Percentiles rank a stretch among this genome's conserved stretches.
These are phyloP conservation scores for Drosophila tanythrix DNA, from an alignment of 2,888 invertebrate genomes.

Conservation along the genomic window DNA sequence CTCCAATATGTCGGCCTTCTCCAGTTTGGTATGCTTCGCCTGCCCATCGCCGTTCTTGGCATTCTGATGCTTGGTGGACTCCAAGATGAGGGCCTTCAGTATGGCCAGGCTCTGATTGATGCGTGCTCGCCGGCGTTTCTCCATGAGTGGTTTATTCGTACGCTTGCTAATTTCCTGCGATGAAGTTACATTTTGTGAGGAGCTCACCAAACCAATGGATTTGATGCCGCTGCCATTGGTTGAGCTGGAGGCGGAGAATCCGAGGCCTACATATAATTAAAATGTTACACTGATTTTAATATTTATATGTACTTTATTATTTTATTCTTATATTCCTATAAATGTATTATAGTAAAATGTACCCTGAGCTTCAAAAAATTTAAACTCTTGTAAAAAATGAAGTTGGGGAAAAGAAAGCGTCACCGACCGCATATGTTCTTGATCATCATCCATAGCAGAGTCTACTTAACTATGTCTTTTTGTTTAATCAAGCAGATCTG, in stretches of 20 bases:
- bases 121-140: slow-evolving; percentile 90
- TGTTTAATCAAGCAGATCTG: not conserved
- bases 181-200: slow-evolving; percentile 83
- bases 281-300: not conserved
- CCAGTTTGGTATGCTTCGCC: slow-evolving; percentile 91
- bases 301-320: not conserved
- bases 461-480: not conserved
- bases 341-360: not conserved
- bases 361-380: not conserved
- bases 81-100: slow-evolving; percentile 89
- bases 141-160: slow-evolving; percentile 92
- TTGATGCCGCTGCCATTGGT: slow-evolving; percentile 78
- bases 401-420: not conserved
- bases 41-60: slow-evolving; percentile 86
- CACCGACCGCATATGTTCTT: not conserved
- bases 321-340: not conserved
- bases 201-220: slow-evolving; percentile 82
- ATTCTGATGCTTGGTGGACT: slow-evolving; percentile 87
- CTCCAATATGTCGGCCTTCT: slow-evolving; percentile 93
- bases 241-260: slow-evolving; percentile 73
- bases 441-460: not conserved
- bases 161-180: slow-evolving; percentile 85
- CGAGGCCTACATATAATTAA: slow-evolving; percentile 54
- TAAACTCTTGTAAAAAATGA: not conserved
- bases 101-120: slow-evolving; percentile 91